Evolutionary conservation across 2,113 vertebrate species (phyloP), one percentile per base, ranked within the genome.

Genomic region (Notarius quadriscutis): DNA sequence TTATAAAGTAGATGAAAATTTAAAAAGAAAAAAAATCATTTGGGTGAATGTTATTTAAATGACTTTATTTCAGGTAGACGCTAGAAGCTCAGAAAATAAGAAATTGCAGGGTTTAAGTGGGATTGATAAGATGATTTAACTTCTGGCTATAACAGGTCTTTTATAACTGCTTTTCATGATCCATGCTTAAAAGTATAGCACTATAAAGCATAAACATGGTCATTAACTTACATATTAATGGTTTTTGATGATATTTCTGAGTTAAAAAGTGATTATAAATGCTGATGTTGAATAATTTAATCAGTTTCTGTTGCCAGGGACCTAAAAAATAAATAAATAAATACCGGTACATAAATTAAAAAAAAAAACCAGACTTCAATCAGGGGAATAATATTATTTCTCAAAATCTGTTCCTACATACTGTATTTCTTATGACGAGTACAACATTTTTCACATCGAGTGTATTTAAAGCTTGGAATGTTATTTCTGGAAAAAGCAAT

Each of bases 301-400:
- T 71, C 90, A 92, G 91, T 87, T 93, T 94, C 93, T 94, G 93
- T 94, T 95, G 91, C 91, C 91, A 89, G 91, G 93, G 86, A 85
- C 87, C 58, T 67, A 12, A 84, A 79, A 8, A 25, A 41, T 41
- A 41, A 41, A 41, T 41, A 41, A 4, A 41, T 41, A 41, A 41
- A 41, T 30, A 30, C n/a, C n/a, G n/a, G n/a, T 41, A 41, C 34
- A 34, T 34, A 34, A 34, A 34, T 34, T 34, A 1, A 41, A 41
- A n/a, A n/a, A n/a, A 41, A 30, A 41, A 41, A 41, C 4, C 41
- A 41, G 72, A 81, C 60, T 86, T 83, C n/a, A 87, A 84, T 79
- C 53, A 86, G 87, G n/a, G 80, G 30, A 80, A 71, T 87, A 62
- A 69, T 48, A 10, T 81, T 77, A 88, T 85, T 84, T 87, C 87